phyloP scores from a whole-genome alignment of 2,888 invertebrate species.

The Adela reaumurella region DNA sequence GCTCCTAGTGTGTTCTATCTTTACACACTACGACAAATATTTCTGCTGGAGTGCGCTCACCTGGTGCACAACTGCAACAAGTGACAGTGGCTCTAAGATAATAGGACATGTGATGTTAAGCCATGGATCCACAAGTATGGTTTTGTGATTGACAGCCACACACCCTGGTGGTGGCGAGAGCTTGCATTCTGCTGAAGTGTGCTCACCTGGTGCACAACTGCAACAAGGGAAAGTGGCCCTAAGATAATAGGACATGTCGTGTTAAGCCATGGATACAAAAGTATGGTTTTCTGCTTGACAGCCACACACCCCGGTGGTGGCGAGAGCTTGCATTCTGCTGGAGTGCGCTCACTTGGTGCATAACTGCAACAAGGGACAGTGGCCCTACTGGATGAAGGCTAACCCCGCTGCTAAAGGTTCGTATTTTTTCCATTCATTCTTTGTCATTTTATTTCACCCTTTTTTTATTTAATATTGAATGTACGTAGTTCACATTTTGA shows the following conservation, averaged over 20 bases:
- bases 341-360: constrained; percentile 98
- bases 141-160: too few species aligned
- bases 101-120: too few species aligned
- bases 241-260: too few species aligned
- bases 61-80: constrained; percentile 97
- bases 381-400: constrained; percentile 97
- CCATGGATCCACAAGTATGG: too few species aligned
- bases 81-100: constrained; percentile 98
- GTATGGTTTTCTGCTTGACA: too few species aligned
- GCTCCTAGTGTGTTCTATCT: too few species aligned
- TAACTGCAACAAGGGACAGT: constrained; percentile 95
- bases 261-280: too few species aligned
- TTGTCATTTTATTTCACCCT: too few species aligned
- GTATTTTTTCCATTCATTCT: too few species aligned
- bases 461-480: too few species aligned
- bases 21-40: too few species aligned
- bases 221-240: constrained; percentile 98
- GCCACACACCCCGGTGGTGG: constrained; percentile 92
- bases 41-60: constrained; percentile 92
- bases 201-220: constrained; percentile 96
- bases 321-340: constrained; percentile 85
- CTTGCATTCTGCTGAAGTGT: constrained; percentile 90
- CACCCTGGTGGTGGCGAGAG: constrained; percentile 90
- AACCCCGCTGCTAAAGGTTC: constrained; percentile 48
- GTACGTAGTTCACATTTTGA: too few species aligned